Evolutionary conservation across 2,113 vertebrate genomes (phyloP).

Genomic region (Pseudopipra pipra): DNA sequence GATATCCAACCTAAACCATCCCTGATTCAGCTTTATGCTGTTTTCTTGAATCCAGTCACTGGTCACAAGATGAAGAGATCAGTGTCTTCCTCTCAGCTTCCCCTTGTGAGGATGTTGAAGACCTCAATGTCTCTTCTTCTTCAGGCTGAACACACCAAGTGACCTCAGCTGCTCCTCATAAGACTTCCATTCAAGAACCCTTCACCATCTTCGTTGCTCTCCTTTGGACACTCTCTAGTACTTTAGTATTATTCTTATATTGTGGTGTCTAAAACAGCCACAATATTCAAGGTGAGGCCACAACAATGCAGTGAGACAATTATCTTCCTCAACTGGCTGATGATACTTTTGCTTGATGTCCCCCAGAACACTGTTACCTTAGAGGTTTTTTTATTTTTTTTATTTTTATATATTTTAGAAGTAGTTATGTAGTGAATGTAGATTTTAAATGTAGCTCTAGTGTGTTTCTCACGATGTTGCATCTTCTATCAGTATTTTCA

Average conservation of each 20-base stretch:
- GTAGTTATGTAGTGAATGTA: no score
- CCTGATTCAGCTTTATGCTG: neutral
- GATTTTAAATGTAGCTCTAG: no score
- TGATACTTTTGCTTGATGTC: rapidly evolving
- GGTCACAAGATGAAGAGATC: no score
- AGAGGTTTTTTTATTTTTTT: no score
- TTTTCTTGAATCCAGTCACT: neutral
- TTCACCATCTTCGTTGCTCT: neutral
- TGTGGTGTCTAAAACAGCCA: neutral
- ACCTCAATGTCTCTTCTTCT: neutral
- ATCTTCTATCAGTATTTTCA: no score
- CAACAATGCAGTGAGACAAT: rapidly evolving
- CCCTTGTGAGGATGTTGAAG: neutral
- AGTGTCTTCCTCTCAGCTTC: neutral
- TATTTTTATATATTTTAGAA: no score
- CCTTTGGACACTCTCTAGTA: neutral
- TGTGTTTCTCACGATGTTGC: no score
- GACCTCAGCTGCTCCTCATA: neutral
- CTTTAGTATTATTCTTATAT: neutral
- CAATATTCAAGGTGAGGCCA: rapidly evolving
- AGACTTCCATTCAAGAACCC: rapidly evolving
- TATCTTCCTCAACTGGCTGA: neutral
- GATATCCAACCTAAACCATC: neutral
- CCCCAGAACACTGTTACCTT: neutral
- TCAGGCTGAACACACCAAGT: neutral